Base-by-base conservation (phyloP, 2,888 invertebrate genomes). In the Xanthia icteritia region DNA sequence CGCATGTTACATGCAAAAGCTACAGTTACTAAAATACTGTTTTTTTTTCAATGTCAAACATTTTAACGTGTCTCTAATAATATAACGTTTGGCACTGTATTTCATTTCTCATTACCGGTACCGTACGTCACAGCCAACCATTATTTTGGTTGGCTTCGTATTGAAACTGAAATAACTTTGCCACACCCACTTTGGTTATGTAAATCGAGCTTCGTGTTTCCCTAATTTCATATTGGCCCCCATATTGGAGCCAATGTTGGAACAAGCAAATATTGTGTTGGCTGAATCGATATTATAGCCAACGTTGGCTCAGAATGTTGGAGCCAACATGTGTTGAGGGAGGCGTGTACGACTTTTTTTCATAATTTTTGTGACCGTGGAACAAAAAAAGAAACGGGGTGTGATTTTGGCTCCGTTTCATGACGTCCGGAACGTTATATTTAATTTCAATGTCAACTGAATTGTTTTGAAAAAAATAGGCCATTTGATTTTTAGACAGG, bases 131-230 rank as follows among this genome's bases (percentile, higher is more conserved):
- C 58, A 31, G 60, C 60, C 9, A 70, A 67, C 71, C 31, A 86
- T 77, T 78, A 82, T 77, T 79, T 82, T 76, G 51, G 73, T 83
- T 74, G 66, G 67, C 56, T 82, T 79, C 73, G 66, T 76, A 69
- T 77, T 78, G 66, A 58, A 73, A 76, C 78, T 71, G 74, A 83
- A 86, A 84, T 83, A 87, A 82, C 68, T 64, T 63, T 67, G 88
- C 82, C 89, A 89, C 89, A 86, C 89, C 90, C 82, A 87, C 82
- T 78, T 79, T 70, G 64, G 74, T 83, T 82, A 83, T 73, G 68
- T 83, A 79, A 88, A 73, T 42, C 54, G 70, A 77, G 74, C 75
- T 71, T 89, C 77, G 48, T 68, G 66, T 82, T 88, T 77, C 83
- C 64, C 58, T 69, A 51, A 39, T 6, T 64, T 51, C 51, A 13